Percentiles rank a stretch among this genome's conserved stretches.
Evolutionary conservation across 2,113 vertebrate species (phyloP).

Genomic region (Zosterops hypoxanthus): DNA sequence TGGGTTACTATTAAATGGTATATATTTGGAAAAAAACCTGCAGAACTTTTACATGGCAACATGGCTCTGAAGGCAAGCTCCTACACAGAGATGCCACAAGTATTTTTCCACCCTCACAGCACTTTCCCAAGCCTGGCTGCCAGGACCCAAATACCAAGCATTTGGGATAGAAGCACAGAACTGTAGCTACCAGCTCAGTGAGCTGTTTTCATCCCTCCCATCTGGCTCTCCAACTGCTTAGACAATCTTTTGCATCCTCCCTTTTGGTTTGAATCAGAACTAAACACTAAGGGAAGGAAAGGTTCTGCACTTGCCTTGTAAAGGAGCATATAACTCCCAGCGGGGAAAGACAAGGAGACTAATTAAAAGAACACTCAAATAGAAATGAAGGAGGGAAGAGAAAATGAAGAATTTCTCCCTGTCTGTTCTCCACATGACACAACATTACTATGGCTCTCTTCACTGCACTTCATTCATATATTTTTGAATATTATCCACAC

Average conservation of each 20-base stretch:
- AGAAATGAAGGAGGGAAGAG: neutral
- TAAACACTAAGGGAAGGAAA: neutral
- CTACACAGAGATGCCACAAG: neutral
- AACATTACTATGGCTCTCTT: neutral
- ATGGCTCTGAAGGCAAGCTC: neutral
- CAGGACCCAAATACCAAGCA: neutral
- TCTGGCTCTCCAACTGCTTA: conserved; percentile 17
- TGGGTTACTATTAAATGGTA: neutral
- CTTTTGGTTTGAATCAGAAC: neutral
- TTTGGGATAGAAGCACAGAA: neutral
- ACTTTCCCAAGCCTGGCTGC: neutral
- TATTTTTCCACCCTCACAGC: neutral
- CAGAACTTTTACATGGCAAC: neutral
- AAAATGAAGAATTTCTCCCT: neutral
- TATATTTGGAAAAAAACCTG: neutral
- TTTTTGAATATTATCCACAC: neutral
- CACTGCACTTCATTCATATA: neutral
- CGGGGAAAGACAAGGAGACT: neutral
- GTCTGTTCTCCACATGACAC: neutral
- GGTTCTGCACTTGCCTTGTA: neutral
- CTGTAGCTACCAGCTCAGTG: neutral
- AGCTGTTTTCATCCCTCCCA: neutral
- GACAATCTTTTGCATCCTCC: neutral
- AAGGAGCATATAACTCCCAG: neutral
- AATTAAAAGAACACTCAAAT: neutral